Evolutionary conservation across 2,888 invertebrate species (phyloP), one percentile per base, ranked within the genome.

Genomic region (Zygaena filipendulae): DNA sequence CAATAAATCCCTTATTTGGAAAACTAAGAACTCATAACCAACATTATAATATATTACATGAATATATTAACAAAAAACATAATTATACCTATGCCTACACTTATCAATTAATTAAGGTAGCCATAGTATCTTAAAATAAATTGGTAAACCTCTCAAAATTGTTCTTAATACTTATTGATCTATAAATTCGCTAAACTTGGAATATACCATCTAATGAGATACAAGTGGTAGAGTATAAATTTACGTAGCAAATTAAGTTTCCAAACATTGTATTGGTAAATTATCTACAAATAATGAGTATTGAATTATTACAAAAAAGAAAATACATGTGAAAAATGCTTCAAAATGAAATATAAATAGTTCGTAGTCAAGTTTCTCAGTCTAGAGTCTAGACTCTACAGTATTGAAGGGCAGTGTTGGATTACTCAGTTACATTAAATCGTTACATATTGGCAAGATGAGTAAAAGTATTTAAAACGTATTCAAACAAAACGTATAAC

Each of bases 181-280:
- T 75, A 75, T 75, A 77, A 77, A 77, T 79, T 79, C 77, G 75
- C 77, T 79, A 79, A 69, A 59, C 49, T 67, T 68, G 68, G 59
- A 69, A 67, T 62, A 74, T 74, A 77, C 62, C 66, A 67, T 71
- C 79, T 79, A 79, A 77, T 79, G 79, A 79, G 79, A 79, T 79
- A 72, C 75, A 68, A 71, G 64, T 70, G 66, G 66, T 70, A 71
- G 69, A 71, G 70, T 64, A 71, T 62, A 69, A 61, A 55, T 64
- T 69, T 59, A 59, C 53, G 66, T 64, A 58, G 58, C 62, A 66
- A 67, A 61, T 63, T 59, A 59, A 41, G 53, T 57, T 54, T 52
- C 35, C 43, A n/a, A n/a, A n/a, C n/a, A n/a, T n/a, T n/a, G n/a
- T n/a, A n/a, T n/a, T 49, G 40, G 42, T 50, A 49, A 50, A 51